Conservation (phyloP, 2,888 invertebrate genomes). For the Leucozona laternaria region DNA sequence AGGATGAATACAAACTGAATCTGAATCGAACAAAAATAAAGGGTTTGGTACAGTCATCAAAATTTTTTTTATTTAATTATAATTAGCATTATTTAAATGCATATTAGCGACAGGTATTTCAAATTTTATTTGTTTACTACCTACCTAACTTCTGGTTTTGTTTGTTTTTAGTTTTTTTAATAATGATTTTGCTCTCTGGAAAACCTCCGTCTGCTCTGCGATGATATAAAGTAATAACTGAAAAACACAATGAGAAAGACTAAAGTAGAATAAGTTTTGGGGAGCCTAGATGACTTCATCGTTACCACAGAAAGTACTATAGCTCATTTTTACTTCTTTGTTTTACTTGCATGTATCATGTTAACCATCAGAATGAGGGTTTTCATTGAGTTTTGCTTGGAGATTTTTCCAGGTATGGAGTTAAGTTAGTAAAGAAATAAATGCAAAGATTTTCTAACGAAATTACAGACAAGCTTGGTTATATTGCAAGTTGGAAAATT, state of each 20-base stretch:
- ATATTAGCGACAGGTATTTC: conserved; percentile 12
- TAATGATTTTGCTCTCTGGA: conserved; percentile 38
- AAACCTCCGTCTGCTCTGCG: conserved; percentile 43
- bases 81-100: conserved; percentile 3
- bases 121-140: conserved; percentile 1
- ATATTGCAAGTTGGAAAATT: too few species aligned
- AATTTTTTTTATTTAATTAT: neutral
- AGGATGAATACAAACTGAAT: conserved; percentile 55
- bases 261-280: conserved; percentile 6
- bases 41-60: neutral
- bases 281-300: neutral
- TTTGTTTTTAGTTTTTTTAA: neutral
- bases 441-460: neutral
- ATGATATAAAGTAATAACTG: conserved; percentile 50
- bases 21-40: conserved; percentile 4
- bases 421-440: neutral
- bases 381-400: neutral
- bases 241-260: conserved; percentile 9
- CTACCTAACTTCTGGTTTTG: conserved; percentile 15
- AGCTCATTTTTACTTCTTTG: conserved; percentile 36
- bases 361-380: neutral
- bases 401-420: neutral
- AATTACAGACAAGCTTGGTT: too few species aligned
- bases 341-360: conserved; percentile 39
- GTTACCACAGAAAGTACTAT: neutral